Conservation (phyloP, 2,797 vertebrate species). For the Heliangelus exortis region DNA sequence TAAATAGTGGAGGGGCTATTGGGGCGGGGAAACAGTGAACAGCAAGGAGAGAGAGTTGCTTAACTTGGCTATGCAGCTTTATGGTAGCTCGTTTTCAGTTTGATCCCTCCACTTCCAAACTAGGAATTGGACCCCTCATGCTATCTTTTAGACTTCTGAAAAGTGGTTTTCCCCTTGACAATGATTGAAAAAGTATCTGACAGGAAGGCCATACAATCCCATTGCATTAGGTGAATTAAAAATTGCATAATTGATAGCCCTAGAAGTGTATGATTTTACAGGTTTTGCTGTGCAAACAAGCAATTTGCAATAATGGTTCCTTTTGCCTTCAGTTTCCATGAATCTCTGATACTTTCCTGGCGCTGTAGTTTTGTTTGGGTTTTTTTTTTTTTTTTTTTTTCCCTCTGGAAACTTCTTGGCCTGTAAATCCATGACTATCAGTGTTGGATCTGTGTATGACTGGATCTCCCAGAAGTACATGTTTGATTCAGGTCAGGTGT, state of each 20-base stretch:
- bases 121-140: not conserved
- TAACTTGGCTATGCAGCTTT: not conserved
- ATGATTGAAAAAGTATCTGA: not conserved
- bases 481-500: constrained; percentile 33
- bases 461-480: constrained; percentile 29
- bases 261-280: not conserved
- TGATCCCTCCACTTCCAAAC: not conserved
- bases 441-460: not conserved
- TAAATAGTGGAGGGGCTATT: not conserved
- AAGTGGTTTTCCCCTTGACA: not conserved
- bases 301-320: not conserved
- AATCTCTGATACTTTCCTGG: not conserved
- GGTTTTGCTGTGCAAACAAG: not conserved
- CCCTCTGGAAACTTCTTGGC: not conserved
- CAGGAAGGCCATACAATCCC: not conserved
- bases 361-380: not conserved
- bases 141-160: not conserved
- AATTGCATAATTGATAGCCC: not conserved
- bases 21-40: not conserved
- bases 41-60: not conserved
- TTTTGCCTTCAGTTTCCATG: not conserved
- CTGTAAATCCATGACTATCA: not conserved
- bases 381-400: no score
- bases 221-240: not conserved
- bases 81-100: not conserved